Base-by-base conservation (phyloP, 2,797 vertebrate genomes). In the Parambassis ranga region DNA sequence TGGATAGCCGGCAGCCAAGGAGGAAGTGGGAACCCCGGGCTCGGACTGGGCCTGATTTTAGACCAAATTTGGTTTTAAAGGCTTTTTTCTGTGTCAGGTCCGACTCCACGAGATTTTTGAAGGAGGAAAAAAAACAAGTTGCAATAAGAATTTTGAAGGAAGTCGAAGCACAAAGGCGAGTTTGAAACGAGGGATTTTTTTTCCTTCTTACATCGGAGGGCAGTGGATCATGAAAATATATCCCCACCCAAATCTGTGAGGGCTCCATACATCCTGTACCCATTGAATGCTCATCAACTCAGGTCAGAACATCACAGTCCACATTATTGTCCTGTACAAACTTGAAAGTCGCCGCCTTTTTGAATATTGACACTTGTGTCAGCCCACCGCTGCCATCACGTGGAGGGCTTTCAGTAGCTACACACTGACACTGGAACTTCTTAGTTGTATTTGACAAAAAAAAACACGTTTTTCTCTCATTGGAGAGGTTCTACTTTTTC, bases 11-110 rank as follows among this genome's bases (percentile, higher is more conserved):
- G 82, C 83, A 79, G 71, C 75, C 59, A 68, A 92, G 87, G 80
- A 92, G 91, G 90, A 93, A 93, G 92, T 92, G 81, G 71, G 75
- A 89, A 81, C 72, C 87, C 82, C 75, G 83, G 85, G 87, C 65
- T 88, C 64, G 57, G 71, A 82, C 71, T 62, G 86, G 92, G 90
- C 92, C 92, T 87, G 77, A 69, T 84, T 75, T 64, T 15, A 60
- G 30, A 48, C 42, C 43, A 44, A 35, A 23, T 48, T 14, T 15
- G 35, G 39, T 23, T 42, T 16, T 14, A 26, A 50, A 36, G 38
- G 7, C 10, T 4, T 8, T 7, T 37, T 15, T 61, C 16, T 49
- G 19, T 46, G 31, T 31, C 36, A 31, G 56, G 24, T 24, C 55
- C 27, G 20, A 32, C 41, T 53, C 32, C 15, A 50, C 63, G 16